phyloP scores from a whole-genome alignment of 1,140 invertebrate species.

The Adoxophyes honmai region DNA sequence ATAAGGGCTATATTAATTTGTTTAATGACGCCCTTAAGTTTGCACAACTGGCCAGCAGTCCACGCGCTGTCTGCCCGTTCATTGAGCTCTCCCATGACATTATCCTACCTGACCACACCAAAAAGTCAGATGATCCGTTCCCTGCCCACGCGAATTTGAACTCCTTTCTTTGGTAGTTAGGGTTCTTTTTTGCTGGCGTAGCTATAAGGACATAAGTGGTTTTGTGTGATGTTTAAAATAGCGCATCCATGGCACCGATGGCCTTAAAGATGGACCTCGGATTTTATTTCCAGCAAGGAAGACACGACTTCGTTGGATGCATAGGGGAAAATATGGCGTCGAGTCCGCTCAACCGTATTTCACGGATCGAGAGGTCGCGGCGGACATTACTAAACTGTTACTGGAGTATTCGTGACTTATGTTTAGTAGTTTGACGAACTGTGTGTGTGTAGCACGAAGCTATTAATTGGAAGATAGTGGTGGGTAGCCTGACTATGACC shows the following conservation, averaged over 20 bases:
- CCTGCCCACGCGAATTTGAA: slow-evolving; percentile 20
- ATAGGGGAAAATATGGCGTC: slow-evolving; percentile 69
- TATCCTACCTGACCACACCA: slow-evolving; percentile 48
- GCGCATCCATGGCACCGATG: slow-evolving; percentile 72
- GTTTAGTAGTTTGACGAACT: slow-evolving; percentile 70
- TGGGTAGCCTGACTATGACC: too few relatives aligned
- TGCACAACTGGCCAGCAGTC: slow-evolving; percentile 58
- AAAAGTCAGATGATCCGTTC: slow-evolving; percentile 37
- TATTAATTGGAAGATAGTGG: slow-evolving; percentile 56
- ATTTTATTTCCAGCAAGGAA: slow-evolving; percentile 75
- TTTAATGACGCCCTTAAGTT: slow-evolving; percentile 36
- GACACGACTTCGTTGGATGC: slow-evolving; percentile 70
- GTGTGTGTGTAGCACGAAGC: slow-evolving; percentile 44
- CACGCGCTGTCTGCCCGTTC: slow-evolving; percentile 68
- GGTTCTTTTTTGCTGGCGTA: slow-evolving; percentile 18
- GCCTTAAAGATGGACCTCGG: slow-evolving; percentile 71
- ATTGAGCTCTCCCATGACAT: slow-evolving; percentile 75
- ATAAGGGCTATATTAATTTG: slow-evolving; percentile 30
- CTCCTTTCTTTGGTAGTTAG: not conserved
- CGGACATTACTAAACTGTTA: slow-evolving; percentile 76
- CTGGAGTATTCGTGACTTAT: slow-evolving; percentile 61
- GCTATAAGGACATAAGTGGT: slow-evolving; percentile 26
- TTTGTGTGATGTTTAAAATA: slow-evolving; percentile 44
- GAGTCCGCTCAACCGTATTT: slow-evolving; percentile 71
- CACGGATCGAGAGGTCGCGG: slow-evolving; percentile 60